Evolutionary conservation across 2,797 vertebrate species (phyloP).

Genomic region (Xerus rutilus): DNA sequence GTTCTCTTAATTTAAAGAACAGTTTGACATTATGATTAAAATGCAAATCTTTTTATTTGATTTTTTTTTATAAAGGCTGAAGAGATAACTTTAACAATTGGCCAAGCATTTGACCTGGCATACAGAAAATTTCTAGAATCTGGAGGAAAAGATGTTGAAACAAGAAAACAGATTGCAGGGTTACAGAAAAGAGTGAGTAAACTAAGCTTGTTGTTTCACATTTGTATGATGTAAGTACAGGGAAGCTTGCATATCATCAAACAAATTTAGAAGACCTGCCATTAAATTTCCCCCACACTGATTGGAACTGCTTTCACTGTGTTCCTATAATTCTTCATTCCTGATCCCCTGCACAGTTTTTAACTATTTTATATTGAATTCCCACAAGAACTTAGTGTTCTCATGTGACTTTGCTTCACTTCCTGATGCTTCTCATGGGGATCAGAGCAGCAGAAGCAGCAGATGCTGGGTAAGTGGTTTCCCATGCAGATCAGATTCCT

Average conservation of each 20-base stretch:
- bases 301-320: constrained; percentile 74
- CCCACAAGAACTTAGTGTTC: constrained; percentile 84
- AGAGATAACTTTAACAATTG: constrained; percentile 98
- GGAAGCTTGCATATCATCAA: constrained; percentile 65
- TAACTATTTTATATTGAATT: constrained; percentile 84
- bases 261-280: constrained; percentile 72
- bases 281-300: constrained; percentile 70
- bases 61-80: constrained; percentile 92
- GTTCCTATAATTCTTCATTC: constrained; percentile 79
- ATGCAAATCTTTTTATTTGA: constrained; percentile 77
- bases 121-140: constrained; percentile 99
- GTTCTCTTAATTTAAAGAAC: neutral
- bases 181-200: constrained; percentile 96
- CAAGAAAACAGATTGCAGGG: constrained; percentile 97
- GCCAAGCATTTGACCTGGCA: constrained; percentile 98
- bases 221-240: constrained; percentile 55
- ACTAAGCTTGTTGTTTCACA: neutral
- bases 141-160: constrained; percentile 98
- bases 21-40: constrained; percentile 35
- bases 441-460: constrained; percentile 86
- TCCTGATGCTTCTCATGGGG: constrained; percentile 86
- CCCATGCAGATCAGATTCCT: constrained; percentile 82
- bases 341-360: constrained; percentile 79
- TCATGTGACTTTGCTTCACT: constrained; percentile 86
- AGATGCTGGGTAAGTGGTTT: constrained; percentile 86